phyloP scores from a whole-genome alignment of 2,797 vertebrate species.

The Lithobates sylvaticus region DNA sequence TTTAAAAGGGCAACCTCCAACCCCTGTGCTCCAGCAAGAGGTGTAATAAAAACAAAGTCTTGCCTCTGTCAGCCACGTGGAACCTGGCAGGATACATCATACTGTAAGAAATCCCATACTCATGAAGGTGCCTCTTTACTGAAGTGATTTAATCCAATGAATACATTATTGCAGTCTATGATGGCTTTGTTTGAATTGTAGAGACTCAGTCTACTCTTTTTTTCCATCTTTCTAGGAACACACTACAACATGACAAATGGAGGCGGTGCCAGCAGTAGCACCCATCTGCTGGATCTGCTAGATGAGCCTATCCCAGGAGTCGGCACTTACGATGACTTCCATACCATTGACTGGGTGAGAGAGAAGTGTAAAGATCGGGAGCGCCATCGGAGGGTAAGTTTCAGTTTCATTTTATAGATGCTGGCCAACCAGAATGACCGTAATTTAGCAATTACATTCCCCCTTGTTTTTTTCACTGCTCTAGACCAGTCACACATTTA shows the following conservation, averaged over 20 bases:
- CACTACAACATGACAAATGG: slow-evolving; percentile 98
- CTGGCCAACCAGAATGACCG: not conserved
- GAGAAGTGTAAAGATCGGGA: slow-evolving; percentile 98
- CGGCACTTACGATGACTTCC: slow-evolving; percentile 97
- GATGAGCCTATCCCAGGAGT: slow-evolving; percentile 97
- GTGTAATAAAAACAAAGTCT: too few relatives aligned
- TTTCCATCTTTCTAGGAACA: slow-evolving; percentile 77
- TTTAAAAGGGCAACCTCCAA: too few relatives aligned
- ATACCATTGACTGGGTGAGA: slow-evolving; percentile 98
- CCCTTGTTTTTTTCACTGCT: too few relatives aligned
- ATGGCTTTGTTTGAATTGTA: too few relatives aligned
- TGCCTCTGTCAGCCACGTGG: too few relatives aligned
- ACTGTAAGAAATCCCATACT: too few relatives aligned
- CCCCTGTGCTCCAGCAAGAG: too few relatives aligned
- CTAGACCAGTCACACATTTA: not conserved
- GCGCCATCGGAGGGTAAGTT: slow-evolving; percentile 90
- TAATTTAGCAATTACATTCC: too few relatives aligned
- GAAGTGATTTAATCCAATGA: too few relatives aligned
- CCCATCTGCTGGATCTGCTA: slow-evolving; percentile 92
- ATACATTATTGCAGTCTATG: too few relatives aligned
- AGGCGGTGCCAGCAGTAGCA: slow-evolving; percentile 90
- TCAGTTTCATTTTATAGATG: not conserved
- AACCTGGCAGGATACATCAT: too few relatives aligned
- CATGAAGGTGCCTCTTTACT: too few relatives aligned
- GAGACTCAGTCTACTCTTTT: not conserved